Conservation (phyloP, 2,888 invertebrate species). For the Drosophila subquinaria region DNA sequence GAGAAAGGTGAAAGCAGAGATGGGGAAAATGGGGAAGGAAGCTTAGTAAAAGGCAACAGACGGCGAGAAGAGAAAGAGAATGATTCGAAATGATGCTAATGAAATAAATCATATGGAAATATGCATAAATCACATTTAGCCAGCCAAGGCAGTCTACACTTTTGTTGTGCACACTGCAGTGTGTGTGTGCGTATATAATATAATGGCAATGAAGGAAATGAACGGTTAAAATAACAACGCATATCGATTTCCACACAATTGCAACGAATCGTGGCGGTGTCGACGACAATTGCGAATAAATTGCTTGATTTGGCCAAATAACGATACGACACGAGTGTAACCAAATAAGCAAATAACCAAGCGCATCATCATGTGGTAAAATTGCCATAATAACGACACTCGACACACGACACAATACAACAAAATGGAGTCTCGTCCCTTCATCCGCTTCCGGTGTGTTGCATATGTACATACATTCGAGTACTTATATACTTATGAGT, state of each 20-base stretch:
- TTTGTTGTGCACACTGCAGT: conserved; percentile 40
- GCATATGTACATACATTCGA: conserved; percentile 2
- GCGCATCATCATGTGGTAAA: conserved; percentile 80
- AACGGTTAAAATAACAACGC: conserved; percentile 81
- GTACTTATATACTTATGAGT: conserved; percentile 14
- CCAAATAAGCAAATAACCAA: conserved; percentile 76
- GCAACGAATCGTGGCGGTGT: conserved; percentile 56
- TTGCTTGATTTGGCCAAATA: conserved; percentile 79
- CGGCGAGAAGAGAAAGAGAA: background rate
- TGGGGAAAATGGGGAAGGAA: background rate
- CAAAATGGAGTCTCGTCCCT: conserved; percentile 71
- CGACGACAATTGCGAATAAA: conserved; percentile 79
- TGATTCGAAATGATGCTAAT: conserved; percentile 70
- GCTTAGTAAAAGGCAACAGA: conserved; percentile 21
- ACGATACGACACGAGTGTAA: conserved; percentile 43
- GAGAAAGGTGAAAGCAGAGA: background rate
- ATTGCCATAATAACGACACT: conserved; percentile 77
- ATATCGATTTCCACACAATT: conserved; percentile 81
- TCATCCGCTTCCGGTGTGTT: conserved; percentile 71
- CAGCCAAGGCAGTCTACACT: conserved; percentile 38
- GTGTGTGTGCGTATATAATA: conserved; percentile 31
- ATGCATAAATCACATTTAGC: conserved; percentile 77
- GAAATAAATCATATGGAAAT: conserved; percentile 81
- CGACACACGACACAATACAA: conserved; percentile 69
- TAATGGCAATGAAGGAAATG: conserved; percentile 75